A percentile compares a stretch with the other conserved stretches of the same genome.
These are phyloP conservation scores for Helobdella robusta DNA, from an alignment of 2,888 invertebrate species.

Conservation along the genomic window DNA sequence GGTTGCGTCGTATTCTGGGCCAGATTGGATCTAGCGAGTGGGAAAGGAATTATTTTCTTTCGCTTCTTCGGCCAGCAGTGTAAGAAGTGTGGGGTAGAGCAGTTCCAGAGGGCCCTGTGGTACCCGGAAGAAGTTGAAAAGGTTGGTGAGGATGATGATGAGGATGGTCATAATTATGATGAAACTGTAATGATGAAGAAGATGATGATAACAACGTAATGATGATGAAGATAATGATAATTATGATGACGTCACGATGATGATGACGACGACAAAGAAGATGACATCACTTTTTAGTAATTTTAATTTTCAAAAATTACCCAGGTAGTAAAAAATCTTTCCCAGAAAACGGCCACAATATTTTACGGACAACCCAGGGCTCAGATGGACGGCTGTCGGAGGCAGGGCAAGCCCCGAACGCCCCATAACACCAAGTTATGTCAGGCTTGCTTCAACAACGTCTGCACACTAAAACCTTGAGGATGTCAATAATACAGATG, in stretches of 20 bases:
- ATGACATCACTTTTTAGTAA: neutral
- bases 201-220: slow-evolving; percentile 9
- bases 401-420: slow-evolving; percentile 50
- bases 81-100: slow-evolving; percentile 41
- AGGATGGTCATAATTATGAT: neutral
- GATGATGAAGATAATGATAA: neutral
- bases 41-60: slow-evolving; percentile 44
- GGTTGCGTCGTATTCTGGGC: slow-evolving; percentile 52
- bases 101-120: slow-evolving; percentile 52
- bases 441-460: slow-evolving; percentile 51
- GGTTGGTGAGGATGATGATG: slow-evolving; percentile 38
- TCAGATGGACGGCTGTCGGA: slow-evolving; percentile 47
- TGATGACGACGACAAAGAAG: too few relatives aligned
- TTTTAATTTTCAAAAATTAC: slow-evolving; percentile 25
- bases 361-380: slow-evolving; percentile 50
- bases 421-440: slow-evolving; percentile 51
- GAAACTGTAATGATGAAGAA: neutral
- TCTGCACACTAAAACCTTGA: too few relatives aligned
- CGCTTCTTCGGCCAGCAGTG: slow-evolving; percentile 52
- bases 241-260: neutral
- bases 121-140: slow-evolving; percentile 53
- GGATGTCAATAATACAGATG: too few relatives aligned
- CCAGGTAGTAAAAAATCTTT: slow-evolving; percentile 50
- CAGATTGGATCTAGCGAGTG: slow-evolving; percentile 41
- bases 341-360: slow-evolving; percentile 49